Percentiles rank a stretch among this genome's conserved stretches.
Evolutionary conservation across 1,140 invertebrate genomes (phyloP).

Genomic region (Manduca sexta): DNA sequence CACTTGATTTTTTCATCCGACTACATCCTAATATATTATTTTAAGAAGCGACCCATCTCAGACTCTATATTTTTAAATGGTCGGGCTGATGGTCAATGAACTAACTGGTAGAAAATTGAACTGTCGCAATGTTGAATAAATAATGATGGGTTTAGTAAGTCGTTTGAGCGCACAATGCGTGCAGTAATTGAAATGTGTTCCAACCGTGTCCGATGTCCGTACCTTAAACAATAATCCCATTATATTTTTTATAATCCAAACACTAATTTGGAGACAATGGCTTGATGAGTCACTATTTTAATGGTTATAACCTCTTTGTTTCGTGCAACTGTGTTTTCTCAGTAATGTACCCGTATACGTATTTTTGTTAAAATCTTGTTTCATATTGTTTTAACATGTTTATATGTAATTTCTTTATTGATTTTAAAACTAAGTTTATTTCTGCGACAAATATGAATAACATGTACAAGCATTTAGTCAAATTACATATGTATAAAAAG

Average conservation of each 20-base stretch:
- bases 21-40: not conserved
- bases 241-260: conserved; percentile 34
- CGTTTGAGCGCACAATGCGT: conserved; percentile 22
- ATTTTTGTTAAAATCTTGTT: too few relatives aligned
- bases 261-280: conserved; percentile 33
- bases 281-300: conserved; percentile 24
- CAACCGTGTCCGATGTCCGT: conserved; percentile 11
- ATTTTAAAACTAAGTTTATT: too few relatives aligned
- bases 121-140: not conserved
- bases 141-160: not conserved
- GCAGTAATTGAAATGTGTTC: conserved; percentile 34
- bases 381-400: too few relatives aligned
- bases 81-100: too few relatives aligned
- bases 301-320: conserved; percentile 14
- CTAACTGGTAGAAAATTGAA: too few relatives aligned
- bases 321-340: not conserved
- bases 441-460: too few relatives aligned
- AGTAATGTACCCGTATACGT: too few relatives aligned
- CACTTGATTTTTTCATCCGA: not conserved
- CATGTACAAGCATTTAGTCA: too few relatives aligned
- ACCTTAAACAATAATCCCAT: conserved; percentile 35
- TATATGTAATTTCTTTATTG: too few relatives aligned
- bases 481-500: too few relatives aligned
- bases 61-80: too few relatives aligned
- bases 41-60: too few relatives aligned